A percentile compares a stretch with the other conserved stretches of the same genome.
These are phyloP conservation scores for Quadroppia sp. DNA, from an alignment of 2,888 invertebrate genomes.

Conservation along the genomic window DNA sequence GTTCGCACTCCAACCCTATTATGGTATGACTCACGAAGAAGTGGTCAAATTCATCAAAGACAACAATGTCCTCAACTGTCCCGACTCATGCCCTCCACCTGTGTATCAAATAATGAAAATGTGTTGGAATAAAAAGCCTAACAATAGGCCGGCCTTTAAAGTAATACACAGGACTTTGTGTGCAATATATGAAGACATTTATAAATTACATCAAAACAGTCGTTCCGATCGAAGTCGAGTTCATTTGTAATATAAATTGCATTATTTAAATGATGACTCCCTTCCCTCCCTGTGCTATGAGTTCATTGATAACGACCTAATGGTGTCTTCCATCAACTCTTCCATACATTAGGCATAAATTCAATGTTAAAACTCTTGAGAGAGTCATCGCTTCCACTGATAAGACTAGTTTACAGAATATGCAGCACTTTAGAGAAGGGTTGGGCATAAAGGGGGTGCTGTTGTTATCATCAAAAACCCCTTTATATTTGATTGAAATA, in stretches of 20 bases:
- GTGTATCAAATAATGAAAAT: slow-evolving; percentile 88
- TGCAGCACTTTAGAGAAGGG: too few species aligned
- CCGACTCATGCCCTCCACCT: slow-evolving; percentile 79
- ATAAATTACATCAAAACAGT: slow-evolving; percentile 21
- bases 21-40: slow-evolving; percentile 95
- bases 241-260: slow-evolving; percentile 7
- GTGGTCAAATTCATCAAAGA: slow-evolving; percentile 87
- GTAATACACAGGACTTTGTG: slow-evolving; percentile 51
- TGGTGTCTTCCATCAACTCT: slow-evolving; percentile 26
- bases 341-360: slow-evolving; percentile 7
- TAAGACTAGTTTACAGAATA: too few species aligned
- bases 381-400: not conserved
- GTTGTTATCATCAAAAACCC: too few species aligned
- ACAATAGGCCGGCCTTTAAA: slow-evolving; percentile 74
- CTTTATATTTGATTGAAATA: too few species aligned
- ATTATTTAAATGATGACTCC: slow-evolving; percentile 8
- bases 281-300: too few species aligned
- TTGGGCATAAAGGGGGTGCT: too few species aligned
- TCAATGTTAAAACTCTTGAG: not conserved
- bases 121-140: slow-evolving; percentile 85
- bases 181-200: slow-evolving; percentile 23
- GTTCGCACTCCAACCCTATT: slow-evolving; percentile 92
- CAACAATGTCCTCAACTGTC: slow-evolving; percentile 81
- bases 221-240: slow-evolving; percentile 17
- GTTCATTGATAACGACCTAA: slow-evolving; percentile 19